A percentile compares a stretch with the other conserved stretches of the same genome.
These are phyloP conservation scores for Camponotus fellah DNA, from an alignment of 2,888 invertebrate species.

Conservation along the genomic window DNA sequence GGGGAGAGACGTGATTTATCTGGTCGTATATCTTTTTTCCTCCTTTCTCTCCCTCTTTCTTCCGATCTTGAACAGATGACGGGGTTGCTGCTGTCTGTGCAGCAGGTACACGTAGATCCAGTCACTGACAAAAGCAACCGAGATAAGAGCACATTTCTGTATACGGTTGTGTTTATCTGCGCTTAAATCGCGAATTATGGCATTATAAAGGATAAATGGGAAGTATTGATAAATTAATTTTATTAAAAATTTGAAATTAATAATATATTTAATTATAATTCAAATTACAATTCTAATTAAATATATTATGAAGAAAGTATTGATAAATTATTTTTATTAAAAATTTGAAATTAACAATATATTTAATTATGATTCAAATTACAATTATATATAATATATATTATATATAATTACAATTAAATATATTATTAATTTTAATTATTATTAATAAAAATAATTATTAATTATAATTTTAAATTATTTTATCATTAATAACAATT, in stretches of 20 bases:
- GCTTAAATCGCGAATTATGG: slow-evolving; percentile 51
- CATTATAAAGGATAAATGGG: neutral
- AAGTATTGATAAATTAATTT: too few species aligned
- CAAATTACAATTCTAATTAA: too few species aligned
- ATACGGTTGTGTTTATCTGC: slow-evolving; percentile 49
- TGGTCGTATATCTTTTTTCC: slow-evolving; percentile 60
- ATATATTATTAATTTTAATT: too few species aligned
- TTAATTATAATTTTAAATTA: neutral
- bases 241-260: too few species aligned
- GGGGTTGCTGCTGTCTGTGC: slow-evolving; percentile 32
- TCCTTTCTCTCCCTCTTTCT: neutral
- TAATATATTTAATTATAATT: too few species aligned
- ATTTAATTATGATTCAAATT: too few species aligned
- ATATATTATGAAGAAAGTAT: too few species aligned
- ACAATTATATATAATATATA: too few species aligned
- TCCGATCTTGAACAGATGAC: slow-evolving; percentile 66
- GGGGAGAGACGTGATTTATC: slow-evolving; percentile 75
- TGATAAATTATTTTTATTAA: too few species aligned
- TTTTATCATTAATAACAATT: neutral
- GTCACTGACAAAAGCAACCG: slow-evolving; percentile 58
- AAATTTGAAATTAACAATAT: too few species aligned
- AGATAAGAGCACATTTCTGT: slow-evolving; percentile 45
- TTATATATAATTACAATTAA: too few species aligned
- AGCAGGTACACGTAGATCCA: slow-evolving; percentile 32
- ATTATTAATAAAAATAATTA: too few species aligned